Conservation (phyloP, 2,113 vertebrate species). For the Amblyornis subalaris region DNA sequence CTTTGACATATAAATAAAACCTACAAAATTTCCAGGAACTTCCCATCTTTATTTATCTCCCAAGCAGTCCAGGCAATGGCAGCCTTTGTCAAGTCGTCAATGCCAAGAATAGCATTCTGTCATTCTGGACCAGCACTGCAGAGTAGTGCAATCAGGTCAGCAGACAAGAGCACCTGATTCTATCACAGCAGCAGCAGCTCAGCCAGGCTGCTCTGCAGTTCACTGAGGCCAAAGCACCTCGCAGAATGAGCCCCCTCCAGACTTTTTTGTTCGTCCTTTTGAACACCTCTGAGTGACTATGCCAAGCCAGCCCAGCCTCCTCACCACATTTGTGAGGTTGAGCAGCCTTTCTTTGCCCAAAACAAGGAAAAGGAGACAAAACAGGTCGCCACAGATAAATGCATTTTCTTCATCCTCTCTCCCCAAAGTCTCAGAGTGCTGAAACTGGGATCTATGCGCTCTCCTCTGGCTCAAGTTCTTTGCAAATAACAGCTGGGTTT, state of each 20-base stretch:
- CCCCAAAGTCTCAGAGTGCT: neutral
- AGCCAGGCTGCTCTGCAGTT: neutral
- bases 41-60: neutral
- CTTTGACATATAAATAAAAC: neutral
- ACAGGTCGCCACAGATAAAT: rapidly evolving
- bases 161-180: neutral
- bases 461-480: neutral
- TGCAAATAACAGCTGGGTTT: neutral
- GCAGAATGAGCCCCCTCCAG: neutral
- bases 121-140: neutral
- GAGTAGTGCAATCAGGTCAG: neutral
- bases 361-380: neutral
- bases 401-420: neutral
- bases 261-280: neutral
- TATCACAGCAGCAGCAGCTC: rapidly evolving
- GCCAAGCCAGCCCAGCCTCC: neutral
- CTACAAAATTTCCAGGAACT: neutral
- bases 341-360: neutral
- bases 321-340: neutral
- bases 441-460: neutral
- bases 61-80: neutral
- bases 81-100: neutral
- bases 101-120: neutral
- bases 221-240: rapidly evolving
- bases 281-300: neutral